phyloP scores from a whole-genome alignment of 2,797 vertebrate species.

The Hydrolagus colliei region DNA sequence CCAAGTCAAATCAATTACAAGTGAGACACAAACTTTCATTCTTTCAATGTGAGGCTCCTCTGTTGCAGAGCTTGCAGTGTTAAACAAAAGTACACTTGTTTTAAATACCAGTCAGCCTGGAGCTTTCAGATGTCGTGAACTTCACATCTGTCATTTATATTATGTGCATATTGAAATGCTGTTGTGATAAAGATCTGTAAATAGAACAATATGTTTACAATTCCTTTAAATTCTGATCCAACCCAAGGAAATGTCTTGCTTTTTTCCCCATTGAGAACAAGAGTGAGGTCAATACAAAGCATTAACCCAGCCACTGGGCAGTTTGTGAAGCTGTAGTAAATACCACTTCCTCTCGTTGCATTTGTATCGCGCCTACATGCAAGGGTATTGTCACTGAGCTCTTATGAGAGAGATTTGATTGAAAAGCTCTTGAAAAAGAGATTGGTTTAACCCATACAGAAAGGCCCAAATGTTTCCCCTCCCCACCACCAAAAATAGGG shows the following conservation, averaged over 20 bases:
- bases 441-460: no score
- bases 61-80: not conserved
- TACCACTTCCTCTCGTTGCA: not conserved
- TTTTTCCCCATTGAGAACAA: not conserved
- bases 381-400: not conserved
- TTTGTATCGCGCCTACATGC: no score
- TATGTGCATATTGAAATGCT: not conserved
- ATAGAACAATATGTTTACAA: not conserved
- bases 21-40: not conserved
- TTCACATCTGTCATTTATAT: not conserved
- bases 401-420: no score
- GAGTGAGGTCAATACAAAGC: not conserved
- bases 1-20: not conserved
- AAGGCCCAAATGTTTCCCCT: no score
- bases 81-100: not conserved
- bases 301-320: no score
- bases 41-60: not conserved
- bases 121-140: conserved; percentile 2
- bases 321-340: not conserved
- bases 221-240: not conserved
- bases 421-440: no score
- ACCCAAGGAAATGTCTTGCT: not conserved
- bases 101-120: not conserved
- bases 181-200: not conserved
- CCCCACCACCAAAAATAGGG: no score